phyloP scores from a whole-genome alignment of 53 echinoderm and acorn worm genomes.

The Astropecten irregularis region DNA sequence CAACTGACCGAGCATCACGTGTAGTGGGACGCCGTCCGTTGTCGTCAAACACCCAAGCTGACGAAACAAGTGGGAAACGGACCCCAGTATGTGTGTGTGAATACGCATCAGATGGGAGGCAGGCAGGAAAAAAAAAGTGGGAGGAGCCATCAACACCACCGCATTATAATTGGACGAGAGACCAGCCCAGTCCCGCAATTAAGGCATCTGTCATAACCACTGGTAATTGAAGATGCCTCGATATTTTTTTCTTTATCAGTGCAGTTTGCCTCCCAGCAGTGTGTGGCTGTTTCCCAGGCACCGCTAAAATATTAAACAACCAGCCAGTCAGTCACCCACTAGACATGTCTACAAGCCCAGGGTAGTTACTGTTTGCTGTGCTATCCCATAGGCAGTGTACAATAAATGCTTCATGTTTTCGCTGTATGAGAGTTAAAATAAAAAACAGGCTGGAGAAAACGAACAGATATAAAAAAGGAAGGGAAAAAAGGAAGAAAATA shows the following conservation, averaged over 20 bases:
- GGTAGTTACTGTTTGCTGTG: too few relatives aligned
- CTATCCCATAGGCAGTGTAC: too few relatives aligned
- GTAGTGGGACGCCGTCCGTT: too few relatives aligned
- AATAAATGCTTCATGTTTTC: too few relatives aligned
- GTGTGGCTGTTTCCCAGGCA: neutral
- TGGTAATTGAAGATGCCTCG: constrained; percentile 48
- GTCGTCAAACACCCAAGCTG: too few relatives aligned
- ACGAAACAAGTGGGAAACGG: too few relatives aligned
- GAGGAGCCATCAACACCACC: constrained; percentile 11
- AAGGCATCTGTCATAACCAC: constrained; percentile 45
- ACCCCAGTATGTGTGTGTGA: too few relatives aligned
- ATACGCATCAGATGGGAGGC: too few relatives aligned
- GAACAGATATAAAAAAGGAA: neutral
- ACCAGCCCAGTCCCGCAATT: constrained; percentile 15
- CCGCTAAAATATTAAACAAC: constrained; percentile 1
- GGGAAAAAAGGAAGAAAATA: neutral
- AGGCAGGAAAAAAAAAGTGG: neutral
- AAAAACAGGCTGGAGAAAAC: too few relatives aligned
- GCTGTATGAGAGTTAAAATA: too few relatives aligned
- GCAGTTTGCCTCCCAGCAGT: neutral
- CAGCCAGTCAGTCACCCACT: neutral
- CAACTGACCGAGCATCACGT: too few relatives aligned
- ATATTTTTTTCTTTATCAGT: too few relatives aligned
- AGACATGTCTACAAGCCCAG: constrained; percentile 8
- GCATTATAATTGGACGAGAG: constrained; percentile 50